Conservation (phyloP, 2,113 vertebrate genomes). For the Tragelaphus imberbis region DNA sequence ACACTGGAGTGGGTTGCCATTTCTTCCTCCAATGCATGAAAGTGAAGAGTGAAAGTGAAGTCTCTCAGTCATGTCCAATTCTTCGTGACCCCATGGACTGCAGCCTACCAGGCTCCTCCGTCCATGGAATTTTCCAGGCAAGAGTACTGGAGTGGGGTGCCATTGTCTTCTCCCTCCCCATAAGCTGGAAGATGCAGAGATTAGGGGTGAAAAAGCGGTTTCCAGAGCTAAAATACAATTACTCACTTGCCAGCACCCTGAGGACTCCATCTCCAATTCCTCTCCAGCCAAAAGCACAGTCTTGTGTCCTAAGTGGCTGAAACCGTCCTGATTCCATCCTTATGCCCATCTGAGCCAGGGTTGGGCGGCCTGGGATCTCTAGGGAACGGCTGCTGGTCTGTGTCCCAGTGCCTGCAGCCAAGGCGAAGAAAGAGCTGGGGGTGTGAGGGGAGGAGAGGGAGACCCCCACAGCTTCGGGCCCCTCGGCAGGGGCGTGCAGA, state of each 20-base stretch:
- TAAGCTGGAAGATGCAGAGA: constrained; percentile 83
- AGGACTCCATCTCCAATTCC: constrained; percentile 54
- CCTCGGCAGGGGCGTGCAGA: not conserved
- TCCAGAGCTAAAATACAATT: constrained; percentile 75
- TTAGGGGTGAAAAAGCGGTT: constrained; percentile 75
- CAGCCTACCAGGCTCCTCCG: too few species aligned
- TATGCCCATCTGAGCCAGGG: not conserved
- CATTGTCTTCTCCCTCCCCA: constrained; percentile 49
- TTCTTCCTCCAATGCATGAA: too few species aligned
- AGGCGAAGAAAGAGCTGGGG: not conserved
- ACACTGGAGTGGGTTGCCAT: too few species aligned
- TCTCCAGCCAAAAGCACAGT: constrained; percentile 38
- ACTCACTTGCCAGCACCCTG: constrained; percentile 48
- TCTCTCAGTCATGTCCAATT: too few species aligned
- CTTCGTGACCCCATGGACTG: too few species aligned
- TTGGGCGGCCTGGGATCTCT: not conserved
- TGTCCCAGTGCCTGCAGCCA: not conserved
- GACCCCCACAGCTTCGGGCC: not conserved
- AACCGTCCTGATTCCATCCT: constrained; percentile 4
- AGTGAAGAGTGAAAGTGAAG: too few species aligned
- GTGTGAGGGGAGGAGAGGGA: not conserved
- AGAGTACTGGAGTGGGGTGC: too few species aligned
- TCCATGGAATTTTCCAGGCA: too few species aligned
- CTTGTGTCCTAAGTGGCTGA: constrained; percentile 28
- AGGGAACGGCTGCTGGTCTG: not conserved